Evolutionary conservation across 2,797 vertebrate species (phyloP).

Genomic region (Mareca strepera): DNA sequence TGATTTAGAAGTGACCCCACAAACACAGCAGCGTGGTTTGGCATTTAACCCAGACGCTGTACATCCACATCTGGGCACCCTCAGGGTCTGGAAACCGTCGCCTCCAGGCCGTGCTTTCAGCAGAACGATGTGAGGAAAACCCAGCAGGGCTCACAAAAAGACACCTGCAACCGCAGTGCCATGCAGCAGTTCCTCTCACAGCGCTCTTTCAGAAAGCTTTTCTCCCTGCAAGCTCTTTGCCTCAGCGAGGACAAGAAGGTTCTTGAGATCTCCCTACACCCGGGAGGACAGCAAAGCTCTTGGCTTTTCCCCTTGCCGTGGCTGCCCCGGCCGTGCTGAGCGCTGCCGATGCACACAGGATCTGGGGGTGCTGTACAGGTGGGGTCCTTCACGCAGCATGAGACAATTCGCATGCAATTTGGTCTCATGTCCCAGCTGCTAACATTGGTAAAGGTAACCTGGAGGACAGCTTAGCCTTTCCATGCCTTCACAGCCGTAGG

Average conservation of each 20-base stretch:
- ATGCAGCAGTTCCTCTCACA: neutral
- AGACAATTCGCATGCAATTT: neutral
- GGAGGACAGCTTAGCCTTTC: neutral
- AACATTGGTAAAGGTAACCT: neutral
- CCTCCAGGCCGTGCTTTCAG: neutral
- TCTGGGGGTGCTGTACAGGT: fast-evolving
- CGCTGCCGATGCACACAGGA: fast-evolving
- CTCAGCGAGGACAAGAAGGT: neutral
- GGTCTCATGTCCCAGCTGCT: neutral
- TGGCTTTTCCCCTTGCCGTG: fast-evolving
- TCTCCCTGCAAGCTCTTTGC: neutral
- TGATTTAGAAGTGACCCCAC: neutral
- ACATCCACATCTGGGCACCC: neutral
- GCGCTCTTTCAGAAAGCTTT: neutral
- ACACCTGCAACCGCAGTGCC: neutral
- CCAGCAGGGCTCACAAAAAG: neutral
- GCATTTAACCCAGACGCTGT: neutral
- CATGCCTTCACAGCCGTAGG: neutral
- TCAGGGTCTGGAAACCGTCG: neutral
- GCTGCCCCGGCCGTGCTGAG: fast-evolving
- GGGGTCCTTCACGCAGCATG: fast-evolving
- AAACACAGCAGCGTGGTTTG: neutral
- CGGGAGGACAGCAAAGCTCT: neutral
- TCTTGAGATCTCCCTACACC: neutral
- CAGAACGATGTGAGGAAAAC: neutral